Conservation (phyloP, 92 coral and sea anemone species). For the Umimayanthus kanabou region DNA sequence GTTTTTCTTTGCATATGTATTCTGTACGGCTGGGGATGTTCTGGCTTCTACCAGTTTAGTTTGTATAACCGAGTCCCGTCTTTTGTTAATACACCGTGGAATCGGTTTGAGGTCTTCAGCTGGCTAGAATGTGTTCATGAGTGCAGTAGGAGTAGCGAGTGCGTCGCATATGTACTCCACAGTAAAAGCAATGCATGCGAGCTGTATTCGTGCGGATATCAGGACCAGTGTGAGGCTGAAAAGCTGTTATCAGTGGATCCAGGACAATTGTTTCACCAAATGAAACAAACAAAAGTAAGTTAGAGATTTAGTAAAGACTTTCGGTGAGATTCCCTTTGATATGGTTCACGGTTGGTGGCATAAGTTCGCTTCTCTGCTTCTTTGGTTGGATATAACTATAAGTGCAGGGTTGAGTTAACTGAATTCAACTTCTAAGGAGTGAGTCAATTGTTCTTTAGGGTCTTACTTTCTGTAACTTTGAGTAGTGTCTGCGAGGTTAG, state of each 20-base stretch:
- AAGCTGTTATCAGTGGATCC: not conserved
- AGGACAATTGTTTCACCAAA: slow-evolving; percentile 19
- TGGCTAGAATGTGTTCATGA: slow-evolving; percentile 2
- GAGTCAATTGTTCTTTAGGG: too few species aligned
- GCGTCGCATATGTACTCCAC: slow-evolving; percentile 16
- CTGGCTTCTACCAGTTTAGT: not conserved
- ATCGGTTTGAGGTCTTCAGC: not conserved
- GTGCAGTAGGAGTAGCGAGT: not conserved
- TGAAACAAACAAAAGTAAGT: slow-evolving; percentile 1
- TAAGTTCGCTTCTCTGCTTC: not conserved
- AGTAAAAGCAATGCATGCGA: not conserved
- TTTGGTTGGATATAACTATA: not conserved
- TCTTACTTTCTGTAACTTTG: too few species aligned
- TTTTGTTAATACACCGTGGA: not conserved
- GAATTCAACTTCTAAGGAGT: too few species aligned
- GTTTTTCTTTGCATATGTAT: not conserved
- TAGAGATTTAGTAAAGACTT: not conserved
- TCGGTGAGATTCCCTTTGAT: not conserved
- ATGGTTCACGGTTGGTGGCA: not conserved
- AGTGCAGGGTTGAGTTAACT: too few species aligned
- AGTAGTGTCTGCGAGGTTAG: too few species aligned
- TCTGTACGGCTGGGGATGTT: not conserved
- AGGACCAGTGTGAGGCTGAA: not conserved
- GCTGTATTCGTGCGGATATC: slow-evolving; percentile 18
- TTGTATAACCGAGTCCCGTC: not conserved